Evolutionary conservation across 2,113 vertebrate genomes (phyloP).

Genomic region (Rhadina sibilatrix): DNA sequence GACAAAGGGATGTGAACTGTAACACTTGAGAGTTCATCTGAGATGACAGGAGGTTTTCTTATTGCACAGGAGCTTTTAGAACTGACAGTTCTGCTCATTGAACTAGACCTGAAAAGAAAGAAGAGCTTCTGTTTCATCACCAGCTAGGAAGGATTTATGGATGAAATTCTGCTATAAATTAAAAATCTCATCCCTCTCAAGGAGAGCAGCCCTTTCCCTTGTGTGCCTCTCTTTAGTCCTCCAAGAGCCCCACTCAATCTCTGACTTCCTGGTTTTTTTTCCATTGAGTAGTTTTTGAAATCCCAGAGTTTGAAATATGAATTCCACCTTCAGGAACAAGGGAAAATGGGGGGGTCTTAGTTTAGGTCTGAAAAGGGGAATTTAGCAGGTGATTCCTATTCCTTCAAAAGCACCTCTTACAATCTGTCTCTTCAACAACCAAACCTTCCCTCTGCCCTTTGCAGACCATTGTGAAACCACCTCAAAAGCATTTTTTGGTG

Average conservation of each 20-base stretch:
- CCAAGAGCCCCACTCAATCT: neutral
- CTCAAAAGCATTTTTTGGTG: neutral
- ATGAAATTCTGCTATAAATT: neutral
- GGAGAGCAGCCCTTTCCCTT: neutral
- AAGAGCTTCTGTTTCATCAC: neutral
- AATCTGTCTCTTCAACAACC: neutral
- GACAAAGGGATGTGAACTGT: neutral
- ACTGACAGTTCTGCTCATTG: constrained; percentile 11
- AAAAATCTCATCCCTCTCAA: neutral
- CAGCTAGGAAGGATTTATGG: constrained; percentile 1
- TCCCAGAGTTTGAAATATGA: neutral
- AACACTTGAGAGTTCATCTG: neutral
- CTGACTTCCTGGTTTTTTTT: neutral
- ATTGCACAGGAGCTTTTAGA: neutral
- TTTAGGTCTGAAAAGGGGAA: neutral
- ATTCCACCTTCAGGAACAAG: neutral
- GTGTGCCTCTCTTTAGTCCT: neutral
- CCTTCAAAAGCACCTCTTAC: neutral
- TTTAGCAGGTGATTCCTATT: neutral
- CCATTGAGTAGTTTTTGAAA: neutral
- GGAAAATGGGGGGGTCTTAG: neutral
- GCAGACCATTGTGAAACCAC: neutral
- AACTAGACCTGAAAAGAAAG: constrained; percentile 5
- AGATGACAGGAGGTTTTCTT: neutral
- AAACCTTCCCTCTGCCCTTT: neutral